Evolutionary conservation across 2,797 vertebrate genomes (phyloP), one percentile per base, ranked within the genome.

Genomic region (Thunnus albacares): DNA sequence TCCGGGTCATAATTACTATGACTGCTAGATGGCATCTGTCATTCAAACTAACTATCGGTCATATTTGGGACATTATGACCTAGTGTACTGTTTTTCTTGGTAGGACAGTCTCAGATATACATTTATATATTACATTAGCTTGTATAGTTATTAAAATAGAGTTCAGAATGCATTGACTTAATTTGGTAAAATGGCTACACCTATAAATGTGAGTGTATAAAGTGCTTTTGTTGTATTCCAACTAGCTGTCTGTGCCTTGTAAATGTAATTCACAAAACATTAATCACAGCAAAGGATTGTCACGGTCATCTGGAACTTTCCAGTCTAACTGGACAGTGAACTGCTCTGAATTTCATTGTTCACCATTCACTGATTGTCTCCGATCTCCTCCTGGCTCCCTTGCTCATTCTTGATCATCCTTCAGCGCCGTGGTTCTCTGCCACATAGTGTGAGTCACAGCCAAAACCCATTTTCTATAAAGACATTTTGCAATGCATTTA

Each of bases 401-500:
- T 18, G 20, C 33, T 18, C 24, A 1, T 33, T 24, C 30, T 59
- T 2, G 0, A 24, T 49, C 33, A 33, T 71, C 41, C 43, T 15
- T 64, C 51, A 33, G 3, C 6, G 41, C 51, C 8, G 28, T 33
- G 11, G 12, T 47, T 47, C 49, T 43, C 38, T 56, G 22, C 38
- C 55, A 43, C 45, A 2, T 7, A 38, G 1, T 14, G 11, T 33
- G 41, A 81, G 17, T 20, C 58, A 22, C 51, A 22, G 57, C 68
- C 68, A 43, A 62, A 61, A 53, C 15, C 59, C 41, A 24, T 52
- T 75, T 69, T 43, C 22, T 47, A 11, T 11, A 14, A 56, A 20
- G 38, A 20, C 49, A 26, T 64, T 73, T 45, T 30, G n/a, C 18
- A 28, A 24, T 58, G 6, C 58, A 52, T 52, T 82, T 69, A 52